Base-by-base conservation (phyloP, 92 coral and sea anemone genomes). In the Porites rus region DNA sequence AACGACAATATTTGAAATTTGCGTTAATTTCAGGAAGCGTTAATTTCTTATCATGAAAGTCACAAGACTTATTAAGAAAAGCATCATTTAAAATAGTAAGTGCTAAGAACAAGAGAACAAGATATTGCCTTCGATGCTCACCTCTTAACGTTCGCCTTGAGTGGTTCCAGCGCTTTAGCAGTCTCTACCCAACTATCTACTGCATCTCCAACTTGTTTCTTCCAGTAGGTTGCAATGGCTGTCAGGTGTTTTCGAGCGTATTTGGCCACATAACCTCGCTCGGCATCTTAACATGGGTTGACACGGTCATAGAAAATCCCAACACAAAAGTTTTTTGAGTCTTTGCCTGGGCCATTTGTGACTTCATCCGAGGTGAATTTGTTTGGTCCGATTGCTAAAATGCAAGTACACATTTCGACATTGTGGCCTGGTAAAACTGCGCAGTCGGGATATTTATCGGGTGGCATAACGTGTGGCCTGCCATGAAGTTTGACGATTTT, bases 371-470 rank as follows among this genome's bases (percentile, higher is more conserved):
- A 14, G 51, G n/a, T 43, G 68, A 79, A 79, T 46, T 79, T 43
- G 72, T n/a, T 79, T 11, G 84, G 84, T 14, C 84, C 84, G 22
- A 79, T 79, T 64, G 84, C 84, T 46, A 79, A 16, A 13, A 74
- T 63, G 50, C 84, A 79, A 6, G 20, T 31, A 65, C 84, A 79
- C 28, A 79, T 46, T 0, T 4, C 14, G 1, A 64, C 52, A 10
- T n/a, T n/a, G n/a, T 0, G 2, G 25, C 9, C 3, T 1, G 59
- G 9, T 9, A 66, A 9, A 7, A 31, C 4, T 4, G 76, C 76
- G 28, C 84, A 79, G 25, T 12, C 2, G 2, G 74, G 74, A 24
- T 79, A 62, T 10, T 79, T 63, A 7, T 79, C 31, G 58, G 58
- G 58, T 3, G 84, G 84, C 59, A 65, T 56, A 50, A 79, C 16